Percentiles rank a stretch among this genome's conserved stretches.
Conservation (phyloP, 2,888 invertebrate genomes). For the Synanthedon myopaeformis region DNA sequence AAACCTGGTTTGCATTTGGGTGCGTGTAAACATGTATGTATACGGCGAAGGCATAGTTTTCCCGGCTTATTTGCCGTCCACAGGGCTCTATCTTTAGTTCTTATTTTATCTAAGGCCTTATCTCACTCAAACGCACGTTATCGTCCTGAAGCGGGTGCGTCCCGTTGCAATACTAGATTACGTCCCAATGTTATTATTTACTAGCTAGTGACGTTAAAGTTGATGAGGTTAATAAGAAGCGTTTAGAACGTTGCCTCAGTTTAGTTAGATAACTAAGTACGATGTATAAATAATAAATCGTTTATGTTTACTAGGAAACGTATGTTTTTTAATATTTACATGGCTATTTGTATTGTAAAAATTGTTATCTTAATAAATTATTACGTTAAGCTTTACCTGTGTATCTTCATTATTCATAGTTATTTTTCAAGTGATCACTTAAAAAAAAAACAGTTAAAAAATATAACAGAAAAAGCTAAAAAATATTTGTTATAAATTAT, state of each 20-base stretch:
- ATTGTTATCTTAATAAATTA: slow-evolving; percentile 65
- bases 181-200: slow-evolving; percentile 47
- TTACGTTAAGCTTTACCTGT: slow-evolving; percentile 45
- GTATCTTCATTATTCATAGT: background rate
- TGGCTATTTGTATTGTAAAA: slow-evolving; percentile 51
- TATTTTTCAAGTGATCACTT: background rate
- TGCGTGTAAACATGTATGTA: too few species aligned
- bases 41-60: too few species aligned
- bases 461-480: too few species aligned
- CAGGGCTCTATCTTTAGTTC: too few species aligned
- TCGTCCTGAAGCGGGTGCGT: slow-evolving; percentile 52
- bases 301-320: slow-evolving; percentile 48
- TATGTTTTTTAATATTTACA: slow-evolving; percentile 67
- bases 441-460: too few species aligned
- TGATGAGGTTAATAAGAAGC: slow-evolving; percentile 51
- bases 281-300: slow-evolving; percentile 25
- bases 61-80: too few species aligned
- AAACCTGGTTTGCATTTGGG: too few species aligned
- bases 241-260: slow-evolving; percentile 61
- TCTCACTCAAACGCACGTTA: slow-evolving; percentile 18
- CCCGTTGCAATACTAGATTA: slow-evolving; percentile 68
- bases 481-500: too few species aligned
- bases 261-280: slow-evolving; percentile 23
- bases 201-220: slow-evolving; percentile 39
- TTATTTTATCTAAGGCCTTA: background rate